Percentiles rank a stretch among this genome's conserved stretches.
phyloP scores from a whole-genome alignment of 2,888 invertebrate genomes.

The Rhogogaster chlorosoma region DNA sequence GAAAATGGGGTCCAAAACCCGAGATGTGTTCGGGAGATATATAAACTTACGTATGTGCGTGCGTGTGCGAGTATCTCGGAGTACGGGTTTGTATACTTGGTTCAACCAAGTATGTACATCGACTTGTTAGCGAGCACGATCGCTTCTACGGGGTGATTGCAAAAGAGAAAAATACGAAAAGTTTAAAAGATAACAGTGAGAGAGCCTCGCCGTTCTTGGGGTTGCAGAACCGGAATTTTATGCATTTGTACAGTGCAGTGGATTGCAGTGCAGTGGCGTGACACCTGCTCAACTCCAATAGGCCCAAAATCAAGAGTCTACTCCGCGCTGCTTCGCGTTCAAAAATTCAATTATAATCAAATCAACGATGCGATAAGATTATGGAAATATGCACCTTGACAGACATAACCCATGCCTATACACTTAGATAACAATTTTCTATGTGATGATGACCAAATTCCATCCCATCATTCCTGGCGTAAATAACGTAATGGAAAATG shows the following conservation, averaged over 20 bases:
- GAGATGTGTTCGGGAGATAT: neutral
- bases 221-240: constrained; percentile 75
- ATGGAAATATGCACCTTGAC: neutral
- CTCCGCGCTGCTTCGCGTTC: neutral
- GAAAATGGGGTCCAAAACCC: neutral
- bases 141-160: constrained; percentile 46
- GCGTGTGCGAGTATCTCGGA: neutral
- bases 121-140: constrained; percentile 45
- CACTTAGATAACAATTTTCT: neutral
- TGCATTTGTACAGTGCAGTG: constrained; percentile 55
- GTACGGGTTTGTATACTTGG: constrained; percentile 2
- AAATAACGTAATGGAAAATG: constrained; percentile 10
- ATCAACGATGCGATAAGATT: neutral
- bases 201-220: constrained; percentile 56
- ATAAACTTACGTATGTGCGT: neutral
- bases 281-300: constrained; percentile 61
- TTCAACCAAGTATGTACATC: neutral
- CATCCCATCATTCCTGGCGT: neutral
- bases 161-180: constrained; percentile 40
- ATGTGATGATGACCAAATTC: neutral
- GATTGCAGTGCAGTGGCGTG: constrained; percentile 69
- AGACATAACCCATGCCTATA: neutral
- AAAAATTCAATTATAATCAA: neutral
- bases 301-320: neutral
- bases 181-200: constrained; percentile 54